phyloP scores from a whole-genome alignment of 2,888 invertebrate genomes.

The Exephanes ischioxanthus region DNA sequence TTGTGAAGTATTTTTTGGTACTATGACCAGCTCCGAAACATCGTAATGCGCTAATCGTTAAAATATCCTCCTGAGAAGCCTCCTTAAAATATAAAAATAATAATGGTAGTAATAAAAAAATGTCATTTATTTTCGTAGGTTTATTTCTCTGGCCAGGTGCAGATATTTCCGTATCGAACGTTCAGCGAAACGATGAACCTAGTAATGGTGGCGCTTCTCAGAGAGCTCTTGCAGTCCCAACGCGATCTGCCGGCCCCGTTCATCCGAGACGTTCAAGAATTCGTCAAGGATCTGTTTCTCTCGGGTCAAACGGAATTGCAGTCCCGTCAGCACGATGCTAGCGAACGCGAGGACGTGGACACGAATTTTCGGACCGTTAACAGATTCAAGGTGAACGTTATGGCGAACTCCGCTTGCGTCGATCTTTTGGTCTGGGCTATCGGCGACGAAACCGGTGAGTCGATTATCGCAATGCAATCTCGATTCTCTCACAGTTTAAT shows the following conservation, averaged over 20 bases:
- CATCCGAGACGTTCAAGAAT: constrained; percentile 96
- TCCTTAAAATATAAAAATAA: constrained; percentile 85
- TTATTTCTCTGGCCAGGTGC: constrained; percentile 84
- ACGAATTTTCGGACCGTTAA: constrained; percentile 93
- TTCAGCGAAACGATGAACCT: constrained; percentile 98
- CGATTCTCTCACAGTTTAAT: constrained; percentile 1
- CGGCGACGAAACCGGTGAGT: constrained; percentile 96
- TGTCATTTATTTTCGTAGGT: constrained; percentile 84
- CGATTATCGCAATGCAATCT: constrained; percentile 21
- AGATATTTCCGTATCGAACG: constrained; percentile 96
- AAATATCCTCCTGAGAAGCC: not conserved
- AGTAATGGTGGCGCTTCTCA: constrained; percentile 95
- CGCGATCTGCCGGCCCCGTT: constrained; percentile 95
- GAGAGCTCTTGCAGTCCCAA: constrained; percentile 96
- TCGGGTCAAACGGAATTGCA: constrained; percentile 97
- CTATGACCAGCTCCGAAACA: no score
- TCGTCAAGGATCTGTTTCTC: constrained; percentile 94
- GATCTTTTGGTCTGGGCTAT: constrained; percentile 99
- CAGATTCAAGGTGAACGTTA: constrained; percentile 97
- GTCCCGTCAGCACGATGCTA: constrained; percentile 93
- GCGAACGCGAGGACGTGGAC: constrained; percentile 93
- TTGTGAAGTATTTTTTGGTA: no score
- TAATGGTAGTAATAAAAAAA: constrained; percentile 85
- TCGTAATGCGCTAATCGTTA: no score
- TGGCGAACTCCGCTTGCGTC: constrained; percentile 98